Conservation (phyloP, 2,113 vertebrate genomes). For the Etia nguti region DNA sequence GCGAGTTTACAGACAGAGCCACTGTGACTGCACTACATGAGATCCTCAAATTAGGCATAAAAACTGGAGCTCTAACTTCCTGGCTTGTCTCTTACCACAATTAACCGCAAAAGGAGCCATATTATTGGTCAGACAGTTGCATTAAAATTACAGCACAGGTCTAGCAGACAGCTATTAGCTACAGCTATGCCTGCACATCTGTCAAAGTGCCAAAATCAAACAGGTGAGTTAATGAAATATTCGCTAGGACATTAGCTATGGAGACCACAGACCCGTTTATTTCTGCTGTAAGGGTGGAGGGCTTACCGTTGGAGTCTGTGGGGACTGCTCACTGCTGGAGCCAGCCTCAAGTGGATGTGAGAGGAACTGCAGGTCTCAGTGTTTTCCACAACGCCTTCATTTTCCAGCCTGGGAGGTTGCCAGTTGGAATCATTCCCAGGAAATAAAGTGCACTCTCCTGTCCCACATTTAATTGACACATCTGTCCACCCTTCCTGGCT, state of each 20-base stretch:
- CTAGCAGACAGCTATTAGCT: neutral
- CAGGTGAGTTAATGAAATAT: neutral
- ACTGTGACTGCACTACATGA: rapidly evolving
- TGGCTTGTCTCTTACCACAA: rapidly evolving
- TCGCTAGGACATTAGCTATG: neutral
- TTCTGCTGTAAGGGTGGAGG: neutral
- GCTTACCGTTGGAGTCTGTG: neutral
- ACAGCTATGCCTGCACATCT: neutral
- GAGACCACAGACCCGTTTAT: rapidly evolving
- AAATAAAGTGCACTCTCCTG: neutral
- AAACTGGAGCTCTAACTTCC: rapidly evolving
- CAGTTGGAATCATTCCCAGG: neutral
- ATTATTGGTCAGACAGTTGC: neutral
- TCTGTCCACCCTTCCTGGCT: neutral
- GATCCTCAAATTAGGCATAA: neutral
- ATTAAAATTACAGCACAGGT: neutral
- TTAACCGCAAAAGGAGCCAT: neutral
- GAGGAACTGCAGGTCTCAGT: neutral
- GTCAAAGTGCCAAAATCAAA: neutral
- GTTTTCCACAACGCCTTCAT: neutral
- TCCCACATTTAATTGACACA: neutral
- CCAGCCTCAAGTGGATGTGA: neutral
- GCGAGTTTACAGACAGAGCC: neutral
- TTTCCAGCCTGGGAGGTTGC: neutral
- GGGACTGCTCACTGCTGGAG: neutral